Evolutionary conservation across 2,888 invertebrate species (phyloP), one percentile per base, ranked within the genome.

Genomic region (Dascillus cervinus): DNA sequence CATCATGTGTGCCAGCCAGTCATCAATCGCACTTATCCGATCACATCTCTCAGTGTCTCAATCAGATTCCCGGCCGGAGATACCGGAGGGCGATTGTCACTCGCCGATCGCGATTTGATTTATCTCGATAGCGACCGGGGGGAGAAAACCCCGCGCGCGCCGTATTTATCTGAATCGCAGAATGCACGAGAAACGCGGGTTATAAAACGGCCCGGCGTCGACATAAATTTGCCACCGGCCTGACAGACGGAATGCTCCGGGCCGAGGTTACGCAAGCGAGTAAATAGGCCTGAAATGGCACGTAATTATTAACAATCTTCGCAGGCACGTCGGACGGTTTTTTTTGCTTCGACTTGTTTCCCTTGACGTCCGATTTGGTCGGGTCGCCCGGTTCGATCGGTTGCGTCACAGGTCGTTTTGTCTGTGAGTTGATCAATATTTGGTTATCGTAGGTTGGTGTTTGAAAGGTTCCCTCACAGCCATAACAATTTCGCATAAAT

Each of bases 61-160:
- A 55, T 55, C 55, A 53, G 56, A 56, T 56, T 43, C 52, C 48
- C 43, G 46, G 41, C 37, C n/a, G n/a, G 49, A 41, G 55, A 54
- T 55, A 53, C 52, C 51, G 46, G 47, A 43, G 52, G 55, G 44
- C 52, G 56, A 57, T 57, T 56, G 56, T 56, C 55, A 53, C 56
- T 53, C 51, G 50, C 45, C 41, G 44, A n/a, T 47, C 44, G 44
- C 44, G 43, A n/a, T n/a, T n/a, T n/a, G n/a, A n/a, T n/a, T n/a
- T n/a, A n/a, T n/a, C n/a, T n/a, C n/a, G n/a, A n/a, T n/a, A n/a
- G n/a, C n/a, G n/a, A n/a, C n/a, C n/a, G n/a, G n/a, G n/a, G n/a
- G n/a, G n/a, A n/a, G n/a, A n/a, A n/a, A n/a, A n/a, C n/a, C n/a
- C n/a, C n/a, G n/a, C n/a, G n/a, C n/a, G n/a, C n/a, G n/a, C n/a